Evolutionary conservation across 1,140 invertebrate genomes (phyloP), one percentile per base, ranked within the genome.

Genomic region (Ips typographus): DNA sequence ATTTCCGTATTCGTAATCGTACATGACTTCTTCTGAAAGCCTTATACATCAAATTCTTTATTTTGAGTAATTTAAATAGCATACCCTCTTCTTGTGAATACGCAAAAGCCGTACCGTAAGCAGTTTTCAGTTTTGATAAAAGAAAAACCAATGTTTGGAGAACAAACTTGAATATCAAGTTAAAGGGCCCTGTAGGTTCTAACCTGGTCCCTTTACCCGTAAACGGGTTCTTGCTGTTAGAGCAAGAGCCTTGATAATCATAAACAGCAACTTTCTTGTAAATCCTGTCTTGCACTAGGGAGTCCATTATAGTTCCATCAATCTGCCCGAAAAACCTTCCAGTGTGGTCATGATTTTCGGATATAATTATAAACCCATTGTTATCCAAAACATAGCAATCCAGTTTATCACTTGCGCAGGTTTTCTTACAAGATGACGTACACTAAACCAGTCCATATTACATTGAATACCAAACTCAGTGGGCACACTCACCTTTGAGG

Each of bases 231-330:
- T 88, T 87, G 8, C 88, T 88, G 72, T 94, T 92, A 0, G 89
- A 88, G 76, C 76, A 77, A 71, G 71, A 72, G 7, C 75, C 94
- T 80, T 96, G 94, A 80, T 95, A 94, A 78, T 97, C 94, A 72
- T 91, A 91, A 0, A 95, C 88, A 1, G 89, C 87, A 1, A 95
- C 88, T 81, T 92, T 91, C 74, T 89, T 92, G 80, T 94, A 97
- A 71, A 96, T 95, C 65, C 90, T 87, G 76, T 94, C 91, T 77
- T 95, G 92, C 0, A 96, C 93, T 40, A 97, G 80, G 0, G 92
- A 94, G 78, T 96, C 92, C 92, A 96, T 95, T 55, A 97, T 93
- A 1, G 93, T 95, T n/a, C 94, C 94, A 78, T 97, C 94, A 53
- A 96, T 91, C 79, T 96, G 93, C 0, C 94, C 94, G 76, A 96